phyloP scores from a whole-genome alignment of 2,888 invertebrate genomes.

The Lasioglossum calceatum region DNA sequence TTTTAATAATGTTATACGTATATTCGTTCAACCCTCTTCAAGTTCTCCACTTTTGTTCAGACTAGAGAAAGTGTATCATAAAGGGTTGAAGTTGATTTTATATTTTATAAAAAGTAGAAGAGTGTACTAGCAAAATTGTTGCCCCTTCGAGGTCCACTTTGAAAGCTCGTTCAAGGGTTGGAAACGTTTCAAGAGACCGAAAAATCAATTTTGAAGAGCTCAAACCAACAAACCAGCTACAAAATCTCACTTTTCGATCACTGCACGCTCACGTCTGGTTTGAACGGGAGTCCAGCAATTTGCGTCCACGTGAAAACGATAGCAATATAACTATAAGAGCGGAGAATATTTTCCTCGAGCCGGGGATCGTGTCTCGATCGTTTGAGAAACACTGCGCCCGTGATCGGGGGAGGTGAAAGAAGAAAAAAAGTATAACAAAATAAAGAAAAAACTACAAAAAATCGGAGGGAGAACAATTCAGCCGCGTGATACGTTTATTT shows the following conservation, averaged over 20 bases:
- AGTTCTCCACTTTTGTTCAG: background rate
- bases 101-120: background rate
- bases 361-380: conserved; percentile 42
- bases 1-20: background rate
- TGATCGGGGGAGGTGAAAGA: background rate
- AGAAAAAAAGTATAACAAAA: background rate
- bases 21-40: background rate
- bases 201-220: background rate
- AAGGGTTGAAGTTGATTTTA: conserved; percentile 5
- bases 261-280: background rate
- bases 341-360: conserved; percentile 49
- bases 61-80: background rate
- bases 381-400: conserved; percentile 78
- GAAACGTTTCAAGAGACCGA: no score
- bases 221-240: background rate
- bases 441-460: conserved; percentile 1
- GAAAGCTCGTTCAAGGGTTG: background rate
- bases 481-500: conserved; percentile 64
- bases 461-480: conserved; percentile 40
- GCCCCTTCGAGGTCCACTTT: background rate
- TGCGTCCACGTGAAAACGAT: conserved; percentile 62
- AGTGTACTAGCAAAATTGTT: background rate
- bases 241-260: background rate
- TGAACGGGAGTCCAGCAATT: conserved; percentile 17
- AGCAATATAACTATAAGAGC: conserved; percentile 72